A percentile compares a stretch with the other conserved stretches of the same genome.
Conservation (phyloP, 2,113 vertebrate species). For the Spheniscus mendiculus region DNA sequence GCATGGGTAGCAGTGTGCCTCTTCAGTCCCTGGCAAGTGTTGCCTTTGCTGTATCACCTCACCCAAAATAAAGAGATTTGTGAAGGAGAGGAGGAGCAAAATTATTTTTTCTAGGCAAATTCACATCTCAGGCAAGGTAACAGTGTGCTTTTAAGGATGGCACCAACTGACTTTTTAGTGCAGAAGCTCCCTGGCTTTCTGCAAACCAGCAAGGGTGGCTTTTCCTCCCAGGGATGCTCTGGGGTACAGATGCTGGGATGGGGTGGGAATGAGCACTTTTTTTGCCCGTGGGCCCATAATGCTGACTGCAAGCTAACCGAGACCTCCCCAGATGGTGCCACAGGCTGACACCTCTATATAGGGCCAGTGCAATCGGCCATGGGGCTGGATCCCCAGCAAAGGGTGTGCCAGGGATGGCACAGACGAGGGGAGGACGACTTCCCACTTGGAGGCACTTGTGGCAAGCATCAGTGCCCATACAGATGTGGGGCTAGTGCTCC, state of each 20-base stretch:
- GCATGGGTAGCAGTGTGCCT: not conserved
- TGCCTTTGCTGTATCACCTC: not conserved
- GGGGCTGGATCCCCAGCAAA: not conserved
- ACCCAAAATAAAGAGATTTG: not conserved
- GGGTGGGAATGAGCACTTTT: not conserved
- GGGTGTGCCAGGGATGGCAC: not conserved
- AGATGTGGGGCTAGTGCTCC: not conserved
- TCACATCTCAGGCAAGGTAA: not conserved
- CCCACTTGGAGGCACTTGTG: not conserved
- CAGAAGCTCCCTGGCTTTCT: not conserved
- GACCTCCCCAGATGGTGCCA: not conserved
- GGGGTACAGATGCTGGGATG: not conserved
- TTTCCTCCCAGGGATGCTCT: not conserved
- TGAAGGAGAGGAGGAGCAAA: not conserved
- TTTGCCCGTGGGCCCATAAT: not conserved
- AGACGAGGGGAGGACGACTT: not conserved
- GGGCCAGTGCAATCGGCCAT: rapidly evolving
- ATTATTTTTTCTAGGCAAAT: not conserved
- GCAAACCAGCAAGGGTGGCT: not conserved
- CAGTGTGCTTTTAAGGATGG: not conserved
- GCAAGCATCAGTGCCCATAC: not conserved
- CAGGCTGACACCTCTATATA: not conserved
- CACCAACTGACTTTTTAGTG: not conserved
- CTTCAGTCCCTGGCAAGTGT: rapidly evolving
- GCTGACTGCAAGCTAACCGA: rapidly evolving